A percentile compares a stretch with the other conserved stretches of the same genome.
Conservation (phyloP, 1,140 invertebrate species). For the Andricus grossulariae region DNA sequence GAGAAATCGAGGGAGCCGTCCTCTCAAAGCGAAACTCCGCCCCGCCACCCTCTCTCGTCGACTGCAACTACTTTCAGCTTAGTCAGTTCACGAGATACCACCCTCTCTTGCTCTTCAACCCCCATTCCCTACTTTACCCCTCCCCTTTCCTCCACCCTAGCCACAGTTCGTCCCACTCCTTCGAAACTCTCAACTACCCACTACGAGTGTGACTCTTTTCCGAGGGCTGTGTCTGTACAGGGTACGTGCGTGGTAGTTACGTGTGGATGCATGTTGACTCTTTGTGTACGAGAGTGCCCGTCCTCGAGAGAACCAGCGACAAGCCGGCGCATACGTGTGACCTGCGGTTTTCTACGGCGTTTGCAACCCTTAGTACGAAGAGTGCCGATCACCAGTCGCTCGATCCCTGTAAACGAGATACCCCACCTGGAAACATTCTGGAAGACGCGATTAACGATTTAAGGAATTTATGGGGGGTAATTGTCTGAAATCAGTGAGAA, state of each 20-base stretch:
- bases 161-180: conserved; percentile 25
- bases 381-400: conserved; percentile 57
- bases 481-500: no score
- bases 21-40: conserved; percentile 60
- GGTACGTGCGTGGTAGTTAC: conserved; percentile 30
- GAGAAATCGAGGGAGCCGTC: conserved; percentile 58
- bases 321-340: conserved; percentile 57
- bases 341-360: conserved; percentile 65
- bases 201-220: conserved; percentile 11
- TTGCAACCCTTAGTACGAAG: conserved; percentile 62
- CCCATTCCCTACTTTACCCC: conserved; percentile 49
- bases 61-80: conserved; percentile 29
- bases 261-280: conserved; percentile 48
- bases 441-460: conserved; percentile 35
- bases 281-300: conserved; percentile 49
- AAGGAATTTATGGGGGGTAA: no score
- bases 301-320: conserved; percentile 24
- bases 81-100: conserved; percentile 25
- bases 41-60: conserved; percentile 44
- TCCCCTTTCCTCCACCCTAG: conserved; percentile 46
- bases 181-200: conserved; percentile 23
- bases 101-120: conserved; percentile 47
- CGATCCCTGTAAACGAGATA: conserved; percentile 50
- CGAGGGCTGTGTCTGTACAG: not conserved
- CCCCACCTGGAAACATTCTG: conserved; percentile 8